Percentiles rank a stretch among this genome's conserved stretches.
Evolutionary conservation across 2,888 invertebrate species (phyloP).

Genomic region (Creontiades dilutus): DNA sequence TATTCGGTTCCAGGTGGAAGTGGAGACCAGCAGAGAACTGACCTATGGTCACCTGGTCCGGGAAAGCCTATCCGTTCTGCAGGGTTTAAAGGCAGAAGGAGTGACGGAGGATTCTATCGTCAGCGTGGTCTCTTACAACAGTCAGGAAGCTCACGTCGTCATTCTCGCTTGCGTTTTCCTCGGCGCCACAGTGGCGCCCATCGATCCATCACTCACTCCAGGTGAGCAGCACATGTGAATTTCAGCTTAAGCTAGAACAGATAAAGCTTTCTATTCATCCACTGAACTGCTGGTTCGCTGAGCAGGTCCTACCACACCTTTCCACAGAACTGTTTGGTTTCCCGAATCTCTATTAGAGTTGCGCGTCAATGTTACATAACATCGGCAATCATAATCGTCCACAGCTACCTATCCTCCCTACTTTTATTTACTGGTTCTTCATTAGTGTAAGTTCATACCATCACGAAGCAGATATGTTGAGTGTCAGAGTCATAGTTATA

Average conservation of each 20-base stretch:
- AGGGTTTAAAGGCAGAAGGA: constrained; percentile 73
- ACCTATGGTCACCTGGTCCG: constrained; percentile 73
- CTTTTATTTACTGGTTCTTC: no score
- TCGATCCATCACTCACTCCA: constrained; percentile 73
- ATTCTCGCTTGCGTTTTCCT: constrained; percentile 74
- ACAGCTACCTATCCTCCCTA: no score
- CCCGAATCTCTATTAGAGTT: no score
- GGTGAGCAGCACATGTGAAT: constrained; percentile 57
- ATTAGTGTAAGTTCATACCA: no score
- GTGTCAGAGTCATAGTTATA: no score
- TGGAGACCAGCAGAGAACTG: constrained; percentile 75
- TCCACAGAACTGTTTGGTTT: no score
- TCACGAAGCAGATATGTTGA: no score
- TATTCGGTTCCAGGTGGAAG: constrained; percentile 73
- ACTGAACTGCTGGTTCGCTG: no score
- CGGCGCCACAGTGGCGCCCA: constrained; percentile 73
- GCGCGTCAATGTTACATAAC: no score
- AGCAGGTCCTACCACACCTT: no score
- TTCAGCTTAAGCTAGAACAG: background rate
- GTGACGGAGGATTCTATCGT: constrained; percentile 68
- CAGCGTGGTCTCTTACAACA: constrained; percentile 73
- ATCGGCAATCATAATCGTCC: no score
- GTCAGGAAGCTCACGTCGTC: constrained; percentile 74
- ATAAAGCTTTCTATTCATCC: background rate
- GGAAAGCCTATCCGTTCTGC: constrained; percentile 73